Conservation (phyloP, 2,888 invertebrate species). For the Tuberolachnus salignus region DNA sequence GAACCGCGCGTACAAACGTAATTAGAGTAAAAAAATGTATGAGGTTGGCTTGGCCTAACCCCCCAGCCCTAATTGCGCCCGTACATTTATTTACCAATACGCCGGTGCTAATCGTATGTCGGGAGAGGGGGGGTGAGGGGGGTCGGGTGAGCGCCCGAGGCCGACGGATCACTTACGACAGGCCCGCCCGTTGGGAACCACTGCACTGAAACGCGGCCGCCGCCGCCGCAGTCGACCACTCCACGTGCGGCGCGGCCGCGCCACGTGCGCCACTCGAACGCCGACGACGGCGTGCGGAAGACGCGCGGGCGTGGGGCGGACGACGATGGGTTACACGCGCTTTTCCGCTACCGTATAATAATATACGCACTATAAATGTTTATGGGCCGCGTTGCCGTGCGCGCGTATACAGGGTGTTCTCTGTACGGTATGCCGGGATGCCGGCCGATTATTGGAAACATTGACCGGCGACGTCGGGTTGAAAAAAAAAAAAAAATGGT, state of each 20-base stretch:
- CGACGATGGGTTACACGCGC: slow-evolving; percentile 21
- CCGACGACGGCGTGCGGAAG: not conserved
- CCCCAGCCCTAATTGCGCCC: too few species aligned
- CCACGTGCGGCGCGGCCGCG: slow-evolving; percentile 37
- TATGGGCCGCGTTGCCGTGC: not conserved
- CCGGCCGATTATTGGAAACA: too few species aligned
- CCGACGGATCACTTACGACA: too few species aligned
- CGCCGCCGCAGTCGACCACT: not conserved
- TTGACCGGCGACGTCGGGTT: not conserved
- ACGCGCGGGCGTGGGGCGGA: not conserved
- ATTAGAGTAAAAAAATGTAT: too few species aligned
- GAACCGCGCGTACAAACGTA: too few species aligned
- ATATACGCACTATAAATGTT: slow-evolving; percentile 7
- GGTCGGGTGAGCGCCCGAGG: too few species aligned
- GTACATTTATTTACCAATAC: too few species aligned
- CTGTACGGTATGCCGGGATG: too few species aligned
- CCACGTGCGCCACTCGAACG: slow-evolving; percentile 31
- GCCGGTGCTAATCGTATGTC: too few species aligned
- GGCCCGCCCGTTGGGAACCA: not conserved
- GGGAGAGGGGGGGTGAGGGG: too few species aligned
- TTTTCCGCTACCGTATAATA: slow-evolving; percentile 23
- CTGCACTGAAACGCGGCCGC: slow-evolving; percentile 3
- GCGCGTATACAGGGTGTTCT: not conserved
- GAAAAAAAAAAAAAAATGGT: too few species aligned
- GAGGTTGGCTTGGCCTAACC: too few species aligned